Evolutionary conservation across 2,888 invertebrate species (phyloP).

Genomic region (Ypsolopha sequella): DNA sequence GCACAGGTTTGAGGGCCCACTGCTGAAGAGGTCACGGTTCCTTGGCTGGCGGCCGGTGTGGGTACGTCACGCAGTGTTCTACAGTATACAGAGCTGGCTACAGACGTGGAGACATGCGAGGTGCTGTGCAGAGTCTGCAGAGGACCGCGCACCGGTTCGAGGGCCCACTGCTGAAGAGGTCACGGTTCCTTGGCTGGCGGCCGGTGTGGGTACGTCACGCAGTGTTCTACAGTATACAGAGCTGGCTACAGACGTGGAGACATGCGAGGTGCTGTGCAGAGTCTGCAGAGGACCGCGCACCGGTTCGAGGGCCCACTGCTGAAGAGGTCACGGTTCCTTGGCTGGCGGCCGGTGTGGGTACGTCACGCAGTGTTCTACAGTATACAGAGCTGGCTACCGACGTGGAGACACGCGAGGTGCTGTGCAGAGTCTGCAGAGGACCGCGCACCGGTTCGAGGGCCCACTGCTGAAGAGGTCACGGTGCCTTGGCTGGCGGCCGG

Average conservation of each 20-base stretch:
- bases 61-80: conserved; percentile 56
- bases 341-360: conserved; percentile 76
- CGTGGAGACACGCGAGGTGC: conserved; percentile 73
- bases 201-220: conserved; percentile 68
- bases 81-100: conserved; percentile 73
- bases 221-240: no score
- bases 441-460: conserved; percentile 73
- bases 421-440: conserved; percentile 72
- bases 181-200: conserved; percentile 75
- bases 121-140: conserved; percentile 72
- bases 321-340: conserved; percentile 73
- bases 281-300: conserved; percentile 68
- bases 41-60: conserved; percentile 76
- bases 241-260: conserved; percentile 70
- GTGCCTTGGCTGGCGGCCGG: conserved; percentile 74
- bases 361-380: no score
- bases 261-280: conserved; percentile 75
- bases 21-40: conserved; percentile 73
- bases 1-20: conserved; percentile 73
- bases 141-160: conserved; percentile 72
- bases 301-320: conserved; percentile 75
- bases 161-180: conserved; percentile 73
- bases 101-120: conserved; percentile 73
- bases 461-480: conserved; percentile 73
- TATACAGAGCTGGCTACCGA: conserved; percentile 73